Evolutionary conservation across 2,888 invertebrate genomes (phyloP), one percentile per base, ranked within the genome.

Genomic region (Eristalis tenax): DNA sequence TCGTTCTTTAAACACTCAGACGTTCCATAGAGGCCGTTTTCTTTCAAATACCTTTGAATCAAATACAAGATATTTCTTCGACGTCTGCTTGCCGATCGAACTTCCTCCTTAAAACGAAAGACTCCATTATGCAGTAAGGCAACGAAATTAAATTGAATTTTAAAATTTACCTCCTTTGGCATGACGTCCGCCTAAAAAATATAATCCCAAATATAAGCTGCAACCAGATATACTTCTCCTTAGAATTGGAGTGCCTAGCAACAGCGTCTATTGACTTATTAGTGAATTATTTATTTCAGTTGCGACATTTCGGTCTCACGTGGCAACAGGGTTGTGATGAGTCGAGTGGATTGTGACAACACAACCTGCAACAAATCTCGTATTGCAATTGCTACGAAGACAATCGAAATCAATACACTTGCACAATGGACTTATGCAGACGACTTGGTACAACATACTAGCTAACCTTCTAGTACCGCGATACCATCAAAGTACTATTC

Each of bases 1-100:
- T 98, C 98, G 23, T 94, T 93, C 32, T 94, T 94, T 81, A 98
- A 94, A 11, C 94, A 91, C 71, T 96, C 95, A 0, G 96, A 96
- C 0, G 96, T 94, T 83, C 95, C 94, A 83, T 93, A 92, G 78
- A 94, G 94, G 63, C 96, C 96, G 90, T 96, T 95, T 89, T 96
- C 96, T 89, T 94, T 93, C 88, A 97, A 93, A 93, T 95, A 97
- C 13, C 94, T 94, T 64, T 94, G 93, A 88, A 97, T 95, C 77
- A 97, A 93, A 91, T 96, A 95, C 13, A 95, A 91, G 35, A 95
- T 91, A 90, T 94, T 94, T 75, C 94, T 92, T 70, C 94, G 94
- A 15, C 94, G 89, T 18, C 89, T 89, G 69, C 90, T 90, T 43
- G 91, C 90, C 57, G 92, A 91, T 28, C 92, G 91, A 63, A 92